Base-by-base conservation (phyloP, 2,797 vertebrate genomes). In the Notolabrus celidotus region DNA sequence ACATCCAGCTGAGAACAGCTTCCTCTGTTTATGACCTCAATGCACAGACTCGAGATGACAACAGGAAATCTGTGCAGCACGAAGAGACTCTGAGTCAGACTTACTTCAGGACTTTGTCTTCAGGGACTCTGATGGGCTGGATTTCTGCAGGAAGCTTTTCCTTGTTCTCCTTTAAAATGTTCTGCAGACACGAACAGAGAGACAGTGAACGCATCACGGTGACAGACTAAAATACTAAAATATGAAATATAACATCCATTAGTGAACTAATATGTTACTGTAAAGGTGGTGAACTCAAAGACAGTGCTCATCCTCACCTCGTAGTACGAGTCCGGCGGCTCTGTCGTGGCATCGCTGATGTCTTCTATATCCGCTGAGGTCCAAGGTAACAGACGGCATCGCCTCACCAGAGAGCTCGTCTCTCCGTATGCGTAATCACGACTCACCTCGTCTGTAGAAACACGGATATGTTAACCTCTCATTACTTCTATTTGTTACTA, bases 371-470 rank as follows among this genome's bases (percentile, higher is more conserved):
- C 92, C 9, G 67, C 3, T 0, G 94, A 90, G 45, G 87, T 75
- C 97, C 98, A 99, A 0, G 97, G 98, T 57, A 97, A 88, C 74
- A 99, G 77, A 16, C 95, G 80, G 66, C 98, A 98, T 14, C 56
- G 94, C 77, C 96, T 94, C 79, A 97, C 66, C 77, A 98, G 83
- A 1, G 91, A 83, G 70, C 97, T 82, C 0, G 79, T 69, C 87
- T 99, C 97, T 17, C 97, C 96, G 0, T 97, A 93, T 0, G 96
- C 83, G 0, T 95, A 99, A 86, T 99, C 98, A 23, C 97, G 95
- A 1, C 96, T 98, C 31, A 97, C 95, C 85, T 99, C 97, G 51
- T 97, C 97, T 99, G 92, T 31, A 66, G 49, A 4, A 31, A 31
- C 29, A 31, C 5, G 29, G 31, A 31, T 31, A 31, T 31, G 29